Evolutionary conservation across 1,140 invertebrate species (phyloP).

Genomic region (Drosophila azteca): DNA sequence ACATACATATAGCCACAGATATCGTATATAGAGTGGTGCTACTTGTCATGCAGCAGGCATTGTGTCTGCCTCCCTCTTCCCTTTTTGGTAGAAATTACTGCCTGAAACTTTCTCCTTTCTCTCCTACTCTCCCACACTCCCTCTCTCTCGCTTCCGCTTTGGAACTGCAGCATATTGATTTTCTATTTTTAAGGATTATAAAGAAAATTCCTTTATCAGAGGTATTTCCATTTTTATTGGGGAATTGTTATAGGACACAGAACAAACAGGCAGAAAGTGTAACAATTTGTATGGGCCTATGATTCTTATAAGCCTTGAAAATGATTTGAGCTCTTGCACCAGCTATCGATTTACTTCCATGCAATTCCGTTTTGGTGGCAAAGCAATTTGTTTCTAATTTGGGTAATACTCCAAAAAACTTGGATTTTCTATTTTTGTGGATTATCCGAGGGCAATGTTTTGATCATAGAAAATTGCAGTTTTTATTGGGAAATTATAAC

Average conservation of each 20-base stretch:
- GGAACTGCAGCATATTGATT: conserved; percentile 72
- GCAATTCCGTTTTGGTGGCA: too few relatives aligned
- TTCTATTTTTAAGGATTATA: conserved; percentile 58
- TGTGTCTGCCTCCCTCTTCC: conserved; percentile 40
- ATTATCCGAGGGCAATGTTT: too few relatives aligned
- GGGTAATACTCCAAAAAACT: too few relatives aligned
- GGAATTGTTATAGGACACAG: conserved; percentile 19
- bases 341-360: not conserved
- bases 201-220: conserved; percentile 16
- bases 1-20: conserved; percentile 8
- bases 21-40: conserved; percentile 13
- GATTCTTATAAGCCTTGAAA: conserved; percentile 15
- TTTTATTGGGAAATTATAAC: too few relatives aligned
- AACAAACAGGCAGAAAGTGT: conserved; percentile 4
- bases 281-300: conserved; percentile 20
- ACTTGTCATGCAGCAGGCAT: conserved; percentile 63
- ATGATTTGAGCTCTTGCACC: conserved; percentile 4
- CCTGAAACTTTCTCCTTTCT: conserved; percentile 7
- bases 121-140: not conserved
- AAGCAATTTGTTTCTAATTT: too few relatives aligned
- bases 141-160: conserved; percentile 6
- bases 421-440: too few relatives aligned
- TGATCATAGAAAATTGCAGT: too few relatives aligned
- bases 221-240: conserved; percentile 47
- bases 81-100: conserved; percentile 49